Evolutionary conservation across 2,113 vertebrate species (phyloP), one percentile per base, ranked within the genome.

Genomic region (Pagrus major): DNA sequence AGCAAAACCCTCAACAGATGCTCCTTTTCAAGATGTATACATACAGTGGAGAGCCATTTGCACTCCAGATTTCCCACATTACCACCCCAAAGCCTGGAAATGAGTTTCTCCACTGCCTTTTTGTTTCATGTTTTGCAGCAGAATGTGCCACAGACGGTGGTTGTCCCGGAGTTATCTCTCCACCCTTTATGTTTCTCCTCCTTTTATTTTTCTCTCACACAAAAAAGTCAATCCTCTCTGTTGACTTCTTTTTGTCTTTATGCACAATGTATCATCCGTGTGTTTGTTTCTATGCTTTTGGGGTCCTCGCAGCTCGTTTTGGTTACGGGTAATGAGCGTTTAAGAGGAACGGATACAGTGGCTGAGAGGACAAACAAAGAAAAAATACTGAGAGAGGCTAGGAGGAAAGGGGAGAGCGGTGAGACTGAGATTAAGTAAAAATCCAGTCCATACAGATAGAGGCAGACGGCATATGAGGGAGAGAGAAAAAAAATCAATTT

Each of bases 1-100:
- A 68, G 0, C 29, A 70, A 85, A 67, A n/a, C 49, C 59, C 54
- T 8, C 67, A 85, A 82, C 90, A 94, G 82, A 91, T 91, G 84
- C 83, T 89, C 23, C 77, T 90, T 89, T 88, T 84, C 64, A 90
- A 67, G 9, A 0, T 33, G 68, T 56, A 37, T 39, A 51, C 47
- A 72, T 85, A 70, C 59, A 84, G 78, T 67, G 69, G 41, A 47
- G 41, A 68, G 58, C 46, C 47, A 70, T 75, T 71, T 72, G 49
- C 68, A 71, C 55, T 65, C 55, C 68, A 84, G 44, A 83, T 74
- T 83, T 70, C 76, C 67, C 71, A 83, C 60, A 67, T 72, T 66
- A 70, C 61, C 44, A 65, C 59, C 58, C 41, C 6, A 73, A 71
- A 72, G 72, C 68, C 14, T 41, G 10, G 27, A 73, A 46, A 80